phyloP scores from a whole-genome alignment of 2,113 vertebrate genomes.

The Redunca redunca region DNA sequence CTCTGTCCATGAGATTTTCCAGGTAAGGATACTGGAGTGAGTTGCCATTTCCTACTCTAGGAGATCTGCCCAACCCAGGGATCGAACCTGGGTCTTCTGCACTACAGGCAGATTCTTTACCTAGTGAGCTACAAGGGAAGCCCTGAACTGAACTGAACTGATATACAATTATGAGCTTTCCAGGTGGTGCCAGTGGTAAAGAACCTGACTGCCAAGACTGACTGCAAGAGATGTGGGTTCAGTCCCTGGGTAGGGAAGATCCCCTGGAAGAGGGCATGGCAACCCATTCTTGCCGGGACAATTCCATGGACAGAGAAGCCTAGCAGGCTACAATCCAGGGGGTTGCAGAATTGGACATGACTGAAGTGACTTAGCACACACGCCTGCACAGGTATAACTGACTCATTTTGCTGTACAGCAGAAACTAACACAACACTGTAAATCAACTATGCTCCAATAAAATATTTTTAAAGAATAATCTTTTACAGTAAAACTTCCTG shows the following conservation, averaged over 20 bases:
- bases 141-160: no score
- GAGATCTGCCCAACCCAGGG: no score
- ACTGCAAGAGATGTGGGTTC: background rate
- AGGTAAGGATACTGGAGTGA: no score
- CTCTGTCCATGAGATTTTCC: no score
- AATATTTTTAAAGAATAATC: background rate
- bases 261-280: no score
- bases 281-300: background rate
- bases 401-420: background rate
- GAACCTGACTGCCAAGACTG: background rate
- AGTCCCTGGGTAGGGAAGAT: no score
- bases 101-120: no score
- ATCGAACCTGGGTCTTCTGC: no score
- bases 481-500: conserved; percentile 22
- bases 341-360: background rate
- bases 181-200: background rate
- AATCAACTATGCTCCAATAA: background rate
- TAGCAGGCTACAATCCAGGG: background rate
- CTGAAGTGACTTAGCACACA: background rate
- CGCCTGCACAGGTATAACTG: background rate
- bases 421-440: background rate
- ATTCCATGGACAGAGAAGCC: background rate
- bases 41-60: no score
- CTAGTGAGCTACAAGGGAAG: no score
- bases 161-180: background rate